Base-by-base conservation (phyloP, 2,888 invertebrate species). In the Drosophila kanekoi region DNA sequence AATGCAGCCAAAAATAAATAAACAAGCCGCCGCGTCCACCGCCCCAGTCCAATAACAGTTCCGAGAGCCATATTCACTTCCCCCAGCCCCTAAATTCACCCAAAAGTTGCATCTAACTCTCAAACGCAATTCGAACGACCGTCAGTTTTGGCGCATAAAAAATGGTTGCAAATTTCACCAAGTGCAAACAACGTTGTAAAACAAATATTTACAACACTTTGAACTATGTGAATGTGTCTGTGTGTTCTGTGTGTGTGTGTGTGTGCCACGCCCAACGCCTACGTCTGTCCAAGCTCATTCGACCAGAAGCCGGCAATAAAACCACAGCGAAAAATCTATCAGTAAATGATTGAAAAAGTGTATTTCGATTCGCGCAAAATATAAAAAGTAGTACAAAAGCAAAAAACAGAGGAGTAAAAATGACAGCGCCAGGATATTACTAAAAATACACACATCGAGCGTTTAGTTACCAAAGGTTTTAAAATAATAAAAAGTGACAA, bases 131-230 rank as follows among this genome's bases (percentile, higher is more conserved):
- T 53, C 47, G 38, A 48, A 54, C 47, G 64, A 44, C 53, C 66
- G 35, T 71, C 65, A 66, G 73, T 65, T 78, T 52, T 54, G 58
- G 51, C 56, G 59, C 56, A 68, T 64, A 82, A 85, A 87, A 83
- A 83, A 83, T 78, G 72, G 67, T 74, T 65, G 74, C 78, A 79
- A 81, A 77, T 87, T 88, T 85, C 56, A 69, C 77, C 72, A 81
- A 83, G 72, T 75, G 79, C 79, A 88, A 85, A 88, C 89, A 85
- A 65, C 79, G 79, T 73, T 73, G 79, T 74, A 72, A 71, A 77
- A 72, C 87, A 88, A 85, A 85, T 88, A 85, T 85, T 88, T 88
- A 73, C 84, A 88, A 68, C 79, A 79, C 77, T 83, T 88, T 88
- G 79, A 88, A 77, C 84, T 77, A 53, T 64, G 16, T 45, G 11